Percentiles rank a stretch among this genome's conserved stretches.
Evolutionary conservation across 2,797 vertebrate genomes (phyloP).

Genomic region (Gymnothorax reevesii): DNA sequence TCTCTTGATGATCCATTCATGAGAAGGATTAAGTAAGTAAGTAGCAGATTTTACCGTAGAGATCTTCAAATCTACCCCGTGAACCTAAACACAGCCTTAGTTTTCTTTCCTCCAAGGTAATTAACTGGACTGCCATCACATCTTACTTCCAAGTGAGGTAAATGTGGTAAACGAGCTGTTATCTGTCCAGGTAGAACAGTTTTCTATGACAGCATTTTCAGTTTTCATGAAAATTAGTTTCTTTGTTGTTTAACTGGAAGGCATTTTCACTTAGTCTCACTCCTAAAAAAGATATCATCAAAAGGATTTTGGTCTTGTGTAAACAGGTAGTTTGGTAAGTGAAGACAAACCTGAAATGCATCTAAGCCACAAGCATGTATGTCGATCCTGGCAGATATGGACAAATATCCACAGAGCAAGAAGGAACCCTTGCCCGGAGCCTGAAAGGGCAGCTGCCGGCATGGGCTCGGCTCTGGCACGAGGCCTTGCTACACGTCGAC

Average conservation of each 20-base stretch:
- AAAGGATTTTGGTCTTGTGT: background rate
- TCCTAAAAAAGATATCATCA: background rate
- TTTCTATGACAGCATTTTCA: too few species aligned
- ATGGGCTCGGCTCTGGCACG: conserved; percentile 48
- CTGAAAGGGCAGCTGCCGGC: conserved; percentile 48
- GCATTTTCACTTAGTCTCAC: background rate
- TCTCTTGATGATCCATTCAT: background rate
- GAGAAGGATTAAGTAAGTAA: background rate
- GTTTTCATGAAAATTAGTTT: too few species aligned
- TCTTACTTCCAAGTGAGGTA: too few species aligned
- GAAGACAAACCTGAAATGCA: background rate
- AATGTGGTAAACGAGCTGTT: too few species aligned
- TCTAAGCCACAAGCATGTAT: background rate
- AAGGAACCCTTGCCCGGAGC: background rate
- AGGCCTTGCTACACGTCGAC: conserved; percentile 64
- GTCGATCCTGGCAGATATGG: background rate
- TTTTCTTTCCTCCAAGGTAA: too few species aligned
- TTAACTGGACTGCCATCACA: too few species aligned
- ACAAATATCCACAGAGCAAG: background rate
- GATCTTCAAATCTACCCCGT: too few species aligned
- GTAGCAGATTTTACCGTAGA: background rate
- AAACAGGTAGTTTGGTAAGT: background rate
- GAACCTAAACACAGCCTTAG: too few species aligned
- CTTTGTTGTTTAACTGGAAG: background rate
- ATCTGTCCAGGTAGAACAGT: too few species aligned